These are phyloP conservation scores for Geodia barretti DNA, from an alignment of 37 sponge, comb jelly and placozoan genomes.

Conservation along the genomic window DNA sequence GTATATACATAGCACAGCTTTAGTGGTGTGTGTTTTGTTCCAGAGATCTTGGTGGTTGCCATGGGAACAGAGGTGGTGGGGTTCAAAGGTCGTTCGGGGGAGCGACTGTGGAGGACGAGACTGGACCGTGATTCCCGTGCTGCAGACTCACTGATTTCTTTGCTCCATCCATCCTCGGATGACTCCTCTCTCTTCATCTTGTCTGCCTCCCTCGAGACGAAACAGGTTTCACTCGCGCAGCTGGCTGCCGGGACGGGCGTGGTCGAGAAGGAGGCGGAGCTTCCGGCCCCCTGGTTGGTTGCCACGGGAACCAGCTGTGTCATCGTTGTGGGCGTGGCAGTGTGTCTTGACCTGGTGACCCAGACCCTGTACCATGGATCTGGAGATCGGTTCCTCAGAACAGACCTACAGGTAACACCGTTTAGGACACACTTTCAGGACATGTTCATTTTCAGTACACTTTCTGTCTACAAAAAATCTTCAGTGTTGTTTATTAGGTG, in stretches of 20 bases:
- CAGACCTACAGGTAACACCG: not conserved
- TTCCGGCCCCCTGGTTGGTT: not conserved
- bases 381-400: not conserved
- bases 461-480: too few species aligned
- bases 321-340: not conserved
- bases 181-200: not conserved
- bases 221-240: not conserved
- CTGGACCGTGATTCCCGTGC: not conserved
- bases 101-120: not conserved
- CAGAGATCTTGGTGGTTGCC: constrained; percentile 15
- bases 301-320: not conserved
- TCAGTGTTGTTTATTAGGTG: too few species aligned
- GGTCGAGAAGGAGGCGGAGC: not conserved
- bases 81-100: constrained; percentile 7
- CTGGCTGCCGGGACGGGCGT: not conserved
- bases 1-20: too few species aligned
- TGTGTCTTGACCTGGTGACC: not conserved
- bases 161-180: too few species aligned
- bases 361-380: not conserved
- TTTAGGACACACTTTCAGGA: too few species aligned
- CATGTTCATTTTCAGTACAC: too few species aligned
- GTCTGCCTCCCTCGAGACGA: not conserved
- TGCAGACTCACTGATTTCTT: not conserved
- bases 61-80: not conserved
- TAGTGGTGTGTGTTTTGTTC: not conserved